phyloP scores from a whole-genome alignment of 2,113 vertebrate species.

The Varanus komodoensis region DNA sequence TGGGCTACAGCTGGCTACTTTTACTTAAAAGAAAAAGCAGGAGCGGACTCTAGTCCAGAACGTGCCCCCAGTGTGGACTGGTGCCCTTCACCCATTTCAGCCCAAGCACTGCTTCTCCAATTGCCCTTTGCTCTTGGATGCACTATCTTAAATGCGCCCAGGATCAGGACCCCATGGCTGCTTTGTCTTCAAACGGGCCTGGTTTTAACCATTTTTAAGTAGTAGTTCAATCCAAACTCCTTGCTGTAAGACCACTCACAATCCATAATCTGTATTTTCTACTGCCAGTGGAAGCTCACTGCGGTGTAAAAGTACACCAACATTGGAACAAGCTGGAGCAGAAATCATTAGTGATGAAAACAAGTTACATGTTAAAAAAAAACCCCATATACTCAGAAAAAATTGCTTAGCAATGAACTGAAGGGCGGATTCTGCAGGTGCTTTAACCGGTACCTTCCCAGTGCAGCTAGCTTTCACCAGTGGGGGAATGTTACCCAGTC shows the following conservation, averaged over 20 bases:
- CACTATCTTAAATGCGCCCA: neutral
- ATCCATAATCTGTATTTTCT: neutral
- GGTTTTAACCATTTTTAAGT: neutral
- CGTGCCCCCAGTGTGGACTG: neutral
- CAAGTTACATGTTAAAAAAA: neutral
- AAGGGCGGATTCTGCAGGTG: neutral
- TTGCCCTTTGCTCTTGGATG: neutral
- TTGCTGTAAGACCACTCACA: neutral
- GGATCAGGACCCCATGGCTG: neutral
- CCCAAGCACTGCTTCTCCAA: neutral
- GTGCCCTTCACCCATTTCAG: neutral
- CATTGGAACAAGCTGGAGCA: neutral
- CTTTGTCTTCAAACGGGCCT: neutral
- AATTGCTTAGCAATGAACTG: neutral
- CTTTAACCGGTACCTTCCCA: neutral
- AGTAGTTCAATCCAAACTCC: neutral
- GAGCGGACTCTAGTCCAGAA: neutral
- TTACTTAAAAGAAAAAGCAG: neutral
- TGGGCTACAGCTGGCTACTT: neutral
- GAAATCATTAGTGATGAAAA: neutral
- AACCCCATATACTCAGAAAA: too few relatives aligned
- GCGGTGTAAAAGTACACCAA: neutral
- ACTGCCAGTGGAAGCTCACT: neutral
- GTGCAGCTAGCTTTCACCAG: neutral
- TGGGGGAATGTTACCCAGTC: neutral